Evolutionary conservation across 2,113 vertebrate species (phyloP).

Genomic region (Saguinus midas): DNA sequence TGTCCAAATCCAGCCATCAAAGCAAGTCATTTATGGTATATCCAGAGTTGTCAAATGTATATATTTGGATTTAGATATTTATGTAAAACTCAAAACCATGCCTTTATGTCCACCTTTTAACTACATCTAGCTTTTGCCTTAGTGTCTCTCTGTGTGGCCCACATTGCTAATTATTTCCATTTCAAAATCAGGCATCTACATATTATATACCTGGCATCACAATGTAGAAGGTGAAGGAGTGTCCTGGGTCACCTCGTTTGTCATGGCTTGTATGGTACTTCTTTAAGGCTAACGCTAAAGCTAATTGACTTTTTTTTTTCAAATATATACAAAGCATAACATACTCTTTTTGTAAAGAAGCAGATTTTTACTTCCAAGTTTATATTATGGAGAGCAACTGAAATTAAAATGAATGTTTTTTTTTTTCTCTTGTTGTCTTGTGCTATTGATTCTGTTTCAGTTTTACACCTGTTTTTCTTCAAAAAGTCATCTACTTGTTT

Average conservation of each 20-base stretch:
- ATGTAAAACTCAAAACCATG: neutral
- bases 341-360: neutral
- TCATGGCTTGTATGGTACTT: neutral
- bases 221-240: no score
- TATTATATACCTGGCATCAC: neutral
- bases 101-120: neutral
- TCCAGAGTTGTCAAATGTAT: neutral
- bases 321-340: neutral
- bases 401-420: neutral
- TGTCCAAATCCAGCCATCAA: neutral
- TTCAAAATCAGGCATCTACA: neutral
- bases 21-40: neutral
- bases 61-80: neutral
- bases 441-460: neutral
- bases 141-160: neutral
- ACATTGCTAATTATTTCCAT: neutral
- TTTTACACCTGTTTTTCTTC: neutral
- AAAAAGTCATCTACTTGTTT: neutral
- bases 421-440: slow-evolving; percentile 4
- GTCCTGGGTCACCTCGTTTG: neutral
- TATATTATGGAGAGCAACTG: neutral
- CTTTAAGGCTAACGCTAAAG: neutral
- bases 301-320: slow-evolving; percentile 10
- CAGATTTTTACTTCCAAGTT: neutral
- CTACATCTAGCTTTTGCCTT: neutral